Evolutionary conservation across 1,140 invertebrate species (phyloP), one percentile per base, ranked within the genome.

Genomic region (Diuraphis noxia): DNA sequence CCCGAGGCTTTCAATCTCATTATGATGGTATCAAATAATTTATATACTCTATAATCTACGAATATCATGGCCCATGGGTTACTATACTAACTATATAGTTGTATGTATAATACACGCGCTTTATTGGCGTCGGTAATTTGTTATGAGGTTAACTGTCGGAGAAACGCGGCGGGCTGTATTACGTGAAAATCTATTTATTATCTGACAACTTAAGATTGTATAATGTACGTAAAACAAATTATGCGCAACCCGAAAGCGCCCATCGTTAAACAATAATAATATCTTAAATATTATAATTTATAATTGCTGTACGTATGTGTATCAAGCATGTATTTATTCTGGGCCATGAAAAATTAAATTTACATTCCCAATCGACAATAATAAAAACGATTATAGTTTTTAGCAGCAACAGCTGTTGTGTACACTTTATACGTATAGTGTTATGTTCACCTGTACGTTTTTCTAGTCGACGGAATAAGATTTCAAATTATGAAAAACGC

Each of bases 171-270:
- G n/a, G 30, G 41, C 41, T n/a, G 43, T 21, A 85, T n/a, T 43
- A 30, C 30, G 41, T 21, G 38, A 40, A 81, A 81, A 85, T 34
- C 13, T 30, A 34, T 43, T 21, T 43, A 43, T 43, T 85, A 46
- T 46, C 82, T 17, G 41, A 43, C 82, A 34, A 41, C 82, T 85
- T 85, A 34, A 85, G 41, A 34, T 85, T n/a, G n/a, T 43, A 85
- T 85, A 85, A 85, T 85, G 43, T 30, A 85, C n/a, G 40, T 30
- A 41, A 40, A 84, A 84, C 17, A 84, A 84, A 43, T 84, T 84
- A 84, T n/a, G 30, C 41, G 82, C 1, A n/a, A 82, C 23, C 41
- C 30, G 19, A 30, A 46, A 34, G 30, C 82, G n/a, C 30, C 40
- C 30, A 7, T 46, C 41, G 19, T 85, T 85, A 85, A 85, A n/a